Percentiles rank a stretch among this genome's conserved stretches.
These are phyloP conservation scores for Aricia artaxerxes DNA, from an alignment of 2,888 invertebrate species.

Conservation along the genomic window DNA sequence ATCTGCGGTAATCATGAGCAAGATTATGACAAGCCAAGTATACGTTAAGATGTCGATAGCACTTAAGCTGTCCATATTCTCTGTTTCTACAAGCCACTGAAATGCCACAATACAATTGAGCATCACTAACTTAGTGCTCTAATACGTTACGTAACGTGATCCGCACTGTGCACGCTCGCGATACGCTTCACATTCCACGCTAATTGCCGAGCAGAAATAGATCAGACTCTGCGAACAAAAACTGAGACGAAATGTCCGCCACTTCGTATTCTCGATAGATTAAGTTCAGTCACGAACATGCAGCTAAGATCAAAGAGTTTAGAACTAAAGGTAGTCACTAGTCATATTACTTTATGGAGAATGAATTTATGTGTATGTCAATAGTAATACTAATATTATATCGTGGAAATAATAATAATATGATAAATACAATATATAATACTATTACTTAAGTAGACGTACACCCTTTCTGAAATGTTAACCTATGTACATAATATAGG, in stretches of 20 bases:
- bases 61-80: neutral
- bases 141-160: slow-evolving; percentile 54
- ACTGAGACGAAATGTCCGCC: slow-evolving; percentile 6
- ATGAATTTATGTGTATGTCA: no score
- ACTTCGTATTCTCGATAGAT: neutral
- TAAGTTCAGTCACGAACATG: slow-evolving; percentile 6
- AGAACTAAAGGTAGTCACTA: neutral
- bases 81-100: neutral
- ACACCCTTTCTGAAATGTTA: no score
- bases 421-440: no score
- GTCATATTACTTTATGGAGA: no score
- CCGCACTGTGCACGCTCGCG: slow-evolving; percentile 40
- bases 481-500: no score
- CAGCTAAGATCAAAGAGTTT: neutral
- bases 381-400: no score
- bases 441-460: no score
- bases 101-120: neutral
- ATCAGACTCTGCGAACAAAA: slow-evolving; percentile 11
- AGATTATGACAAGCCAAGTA: neutral
- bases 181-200: slow-evolving; percentile 41
- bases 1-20: neutral
- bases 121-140: neutral
- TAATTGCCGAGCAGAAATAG: slow-evolving; percentile 36
- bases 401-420: no score
- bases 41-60: neutral